These are phyloP conservation scores for Zosterops lateralis DNA, from an alignment of 2,113 vertebrate species.

Conservation along the genomic window DNA sequence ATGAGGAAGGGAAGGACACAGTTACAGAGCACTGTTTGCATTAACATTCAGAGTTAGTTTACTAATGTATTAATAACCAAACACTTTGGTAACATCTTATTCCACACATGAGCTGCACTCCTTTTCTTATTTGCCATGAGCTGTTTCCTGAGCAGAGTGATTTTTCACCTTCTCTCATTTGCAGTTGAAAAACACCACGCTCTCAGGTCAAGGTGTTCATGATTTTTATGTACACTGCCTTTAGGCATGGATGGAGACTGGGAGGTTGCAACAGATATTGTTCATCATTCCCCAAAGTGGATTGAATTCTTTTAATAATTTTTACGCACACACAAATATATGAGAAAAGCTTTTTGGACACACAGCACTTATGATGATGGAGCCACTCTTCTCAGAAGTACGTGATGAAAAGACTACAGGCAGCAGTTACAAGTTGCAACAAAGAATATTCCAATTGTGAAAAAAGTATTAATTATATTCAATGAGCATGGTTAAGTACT, in stretches of 20 bases:
- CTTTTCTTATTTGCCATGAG: background rate
- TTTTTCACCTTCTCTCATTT: background rate
- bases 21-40: background rate
- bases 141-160: background rate
- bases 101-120: background rate
- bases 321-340: background rate
- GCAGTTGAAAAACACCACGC: background rate
- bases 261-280: background rate
- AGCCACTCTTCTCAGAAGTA: conserved; percentile 2
- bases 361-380: background rate
- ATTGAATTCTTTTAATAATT: background rate
- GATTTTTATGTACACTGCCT: background rate
- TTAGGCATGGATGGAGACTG: background rate
- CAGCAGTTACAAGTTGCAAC: conserved; percentile 13
- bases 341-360: background rate
- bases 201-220: background rate
- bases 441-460: conserved; percentile 2
- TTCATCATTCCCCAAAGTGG: background rate
- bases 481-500: background rate
- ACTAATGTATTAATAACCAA: background rate
- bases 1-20: background rate
- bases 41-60: background rate
- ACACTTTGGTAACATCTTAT: background rate
- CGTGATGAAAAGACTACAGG: background rate
- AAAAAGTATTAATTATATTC: conserved; percentile 13